Evolutionary conservation across 2,113 vertebrate genomes (phyloP).

Genomic region (Oreochromis aureus): DNA sequence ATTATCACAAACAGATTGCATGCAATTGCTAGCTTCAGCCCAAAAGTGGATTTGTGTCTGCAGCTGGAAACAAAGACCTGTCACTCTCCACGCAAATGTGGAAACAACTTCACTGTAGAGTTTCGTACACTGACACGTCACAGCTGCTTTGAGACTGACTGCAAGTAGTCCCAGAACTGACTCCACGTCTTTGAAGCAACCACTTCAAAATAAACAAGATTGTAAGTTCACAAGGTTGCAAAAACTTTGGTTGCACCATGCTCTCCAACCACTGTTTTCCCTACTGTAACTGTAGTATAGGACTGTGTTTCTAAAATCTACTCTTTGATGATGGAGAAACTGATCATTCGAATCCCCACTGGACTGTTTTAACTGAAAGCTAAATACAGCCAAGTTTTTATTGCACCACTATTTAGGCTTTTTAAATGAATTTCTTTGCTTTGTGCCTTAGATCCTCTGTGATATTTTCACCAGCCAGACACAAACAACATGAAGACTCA

Average conservation of each 20-base stretch:
- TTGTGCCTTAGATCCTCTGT: background rate
- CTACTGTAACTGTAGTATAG: background rate
- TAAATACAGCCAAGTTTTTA: background rate
- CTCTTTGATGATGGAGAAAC: background rate
- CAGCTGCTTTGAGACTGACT: background rate
- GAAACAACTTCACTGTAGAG: background rate
- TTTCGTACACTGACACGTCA: no score
- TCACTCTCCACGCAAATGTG: background rate
- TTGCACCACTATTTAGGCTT: background rate
- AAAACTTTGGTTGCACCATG: background rate
- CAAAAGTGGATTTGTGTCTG: background rate
- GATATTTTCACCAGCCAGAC: background rate
- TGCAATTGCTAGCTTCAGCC: background rate
- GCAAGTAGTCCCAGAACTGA: background rate
- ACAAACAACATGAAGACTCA: background rate
- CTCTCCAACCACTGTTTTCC: background rate
- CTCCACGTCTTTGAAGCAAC: background rate
- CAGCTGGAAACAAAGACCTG: background rate
- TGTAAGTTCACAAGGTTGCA: background rate
- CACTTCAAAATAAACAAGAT: background rate
- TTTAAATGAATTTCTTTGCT: background rate
- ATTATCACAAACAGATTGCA: background rate
- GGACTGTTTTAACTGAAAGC: background rate
- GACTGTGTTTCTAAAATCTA: background rate
- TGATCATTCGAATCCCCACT: background rate